A percentile compares a stretch with the other conserved stretches of the same genome.
These are phyloP conservation scores for Henicopernis longicauda DNA, from an alignment of 2,113 vertebrate genomes.

Conservation along the genomic window DNA sequence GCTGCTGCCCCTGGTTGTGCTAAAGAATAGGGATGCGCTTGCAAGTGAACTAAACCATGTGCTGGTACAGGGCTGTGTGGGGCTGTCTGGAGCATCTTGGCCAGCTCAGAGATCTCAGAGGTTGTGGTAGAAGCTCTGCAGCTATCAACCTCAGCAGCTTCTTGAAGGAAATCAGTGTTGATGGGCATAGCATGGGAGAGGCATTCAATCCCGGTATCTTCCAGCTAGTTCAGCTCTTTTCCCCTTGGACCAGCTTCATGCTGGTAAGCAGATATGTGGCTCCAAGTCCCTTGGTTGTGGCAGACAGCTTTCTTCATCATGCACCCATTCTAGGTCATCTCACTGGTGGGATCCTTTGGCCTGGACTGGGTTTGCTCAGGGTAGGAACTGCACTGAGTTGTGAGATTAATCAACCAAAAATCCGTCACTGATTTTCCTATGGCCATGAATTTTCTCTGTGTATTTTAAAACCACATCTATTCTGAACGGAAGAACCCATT, in stretches of 20 bases:
- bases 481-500: neutral
- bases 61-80: neutral
- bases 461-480: neutral
- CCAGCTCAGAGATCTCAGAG: neutral
- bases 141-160: neutral
- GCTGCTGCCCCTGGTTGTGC: neutral
- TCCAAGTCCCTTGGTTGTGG: neutral
- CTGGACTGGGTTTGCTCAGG: neutral
- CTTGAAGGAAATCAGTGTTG: neutral
- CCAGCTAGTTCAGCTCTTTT: neutral
- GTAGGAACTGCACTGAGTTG: neutral
- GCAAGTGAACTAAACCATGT: neutral
- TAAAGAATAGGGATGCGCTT: neutral
- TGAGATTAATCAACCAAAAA: neutral
- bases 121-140: neutral
- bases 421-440: neutral
- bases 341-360: neutral
- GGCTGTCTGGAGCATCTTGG: too few relatives aligned
- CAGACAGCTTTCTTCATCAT: neutral
- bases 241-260: neutral
- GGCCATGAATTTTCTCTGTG: neutral
- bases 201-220: neutral
- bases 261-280: neutral
- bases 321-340: neutral
- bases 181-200: neutral